Conservation (phyloP, 2,113 vertebrate genomes). For the Actenoides hombroni region DNA sequence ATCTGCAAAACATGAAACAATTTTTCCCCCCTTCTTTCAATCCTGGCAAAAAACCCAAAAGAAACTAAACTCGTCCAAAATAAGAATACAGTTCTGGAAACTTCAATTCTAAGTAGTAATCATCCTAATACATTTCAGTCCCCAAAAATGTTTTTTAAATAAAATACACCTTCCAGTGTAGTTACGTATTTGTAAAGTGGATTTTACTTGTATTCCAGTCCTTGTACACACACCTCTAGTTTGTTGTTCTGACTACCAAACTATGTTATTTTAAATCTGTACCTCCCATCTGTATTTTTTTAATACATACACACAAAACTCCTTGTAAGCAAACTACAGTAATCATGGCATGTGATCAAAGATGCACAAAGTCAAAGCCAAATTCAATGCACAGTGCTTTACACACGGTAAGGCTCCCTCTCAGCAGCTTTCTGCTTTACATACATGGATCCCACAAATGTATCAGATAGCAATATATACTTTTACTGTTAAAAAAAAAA, state of each 20-base stretch:
- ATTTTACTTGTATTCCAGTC: not conserved
- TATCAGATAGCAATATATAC: not conserved
- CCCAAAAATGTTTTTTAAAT: not conserved
- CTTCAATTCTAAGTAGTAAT: not conserved
- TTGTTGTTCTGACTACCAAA: not conserved
- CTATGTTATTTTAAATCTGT: not conserved
- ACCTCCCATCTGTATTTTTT: not conserved
- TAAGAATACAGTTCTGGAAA: not conserved
- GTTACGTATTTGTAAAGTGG: not conserved
- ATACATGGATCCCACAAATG: accelerated
- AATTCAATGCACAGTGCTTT: not conserved
- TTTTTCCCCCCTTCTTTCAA: slow-evolving; percentile 21
- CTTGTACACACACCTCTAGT: not conserved
- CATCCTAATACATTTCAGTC: accelerated
- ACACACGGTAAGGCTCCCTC: not conserved
- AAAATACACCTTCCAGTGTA: not conserved
- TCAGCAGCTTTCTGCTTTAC: not conserved
- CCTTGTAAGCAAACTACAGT: not conserved
- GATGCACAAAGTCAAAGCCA: not conserved
- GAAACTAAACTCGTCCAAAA: not conserved
- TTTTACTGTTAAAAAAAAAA: not conserved
- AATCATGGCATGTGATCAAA: not conserved
- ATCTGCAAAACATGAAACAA: not conserved
- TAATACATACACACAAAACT: not conserved
- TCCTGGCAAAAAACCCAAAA: not conserved